phyloP scores from a whole-genome alignment of 2,113 vertebrate genomes.

The Hippoglossus stenolepis region DNA sequence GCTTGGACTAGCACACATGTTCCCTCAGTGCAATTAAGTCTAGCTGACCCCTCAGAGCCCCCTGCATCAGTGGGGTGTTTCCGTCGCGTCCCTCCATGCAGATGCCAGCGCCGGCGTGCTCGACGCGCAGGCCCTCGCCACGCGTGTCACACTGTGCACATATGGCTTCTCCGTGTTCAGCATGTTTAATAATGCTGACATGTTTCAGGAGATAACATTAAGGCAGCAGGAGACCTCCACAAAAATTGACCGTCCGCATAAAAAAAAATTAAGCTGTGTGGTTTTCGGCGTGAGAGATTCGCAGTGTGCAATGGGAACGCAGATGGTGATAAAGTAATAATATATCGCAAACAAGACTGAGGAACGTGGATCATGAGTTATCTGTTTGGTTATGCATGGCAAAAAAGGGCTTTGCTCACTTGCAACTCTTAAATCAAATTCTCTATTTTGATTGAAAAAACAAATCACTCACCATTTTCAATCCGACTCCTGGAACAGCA shows the following conservation, averaged over 20 bases:
- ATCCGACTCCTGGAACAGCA: slow-evolving; percentile 54
- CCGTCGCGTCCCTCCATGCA: slow-evolving; percentile 71
- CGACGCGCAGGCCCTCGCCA: slow-evolving; percentile 47
- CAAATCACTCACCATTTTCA: slow-evolving; percentile 72
- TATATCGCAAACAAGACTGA: slow-evolving; percentile 34
- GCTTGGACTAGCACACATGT: slow-evolving; percentile 73
- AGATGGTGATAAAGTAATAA: slow-evolving; percentile 38
- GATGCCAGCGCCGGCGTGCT: slow-evolving; percentile 66
- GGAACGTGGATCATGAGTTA: slow-evolving; percentile 35
- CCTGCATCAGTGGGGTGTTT: slow-evolving; percentile 72
- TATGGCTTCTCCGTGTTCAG: slow-evolving; percentile 75
- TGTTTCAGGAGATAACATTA: slow-evolving; percentile 61
- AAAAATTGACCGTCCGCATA: slow-evolving; percentile 60
- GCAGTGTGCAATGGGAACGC: slow-evolving; percentile 16
- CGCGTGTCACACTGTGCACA: slow-evolving; percentile 73
- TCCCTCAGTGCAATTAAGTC: slow-evolving; percentile 80
- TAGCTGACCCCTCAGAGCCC: slow-evolving; percentile 78
- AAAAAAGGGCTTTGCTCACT: slow-evolving; percentile 57
- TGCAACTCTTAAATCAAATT: slow-evolving; percentile 69
- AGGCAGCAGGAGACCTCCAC: slow-evolving; percentile 57
- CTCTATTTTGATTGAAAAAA: slow-evolving; percentile 68
- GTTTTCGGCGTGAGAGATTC: slow-evolving; percentile 21
- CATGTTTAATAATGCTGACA: slow-evolving; percentile 67
- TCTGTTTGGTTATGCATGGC: slow-evolving; percentile 50
- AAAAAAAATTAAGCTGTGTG: slow-evolving; percentile 71